Evolutionary conservation across 1,140 invertebrate genomes (phyloP).

Genomic region (Drosophila azteca): DNA sequence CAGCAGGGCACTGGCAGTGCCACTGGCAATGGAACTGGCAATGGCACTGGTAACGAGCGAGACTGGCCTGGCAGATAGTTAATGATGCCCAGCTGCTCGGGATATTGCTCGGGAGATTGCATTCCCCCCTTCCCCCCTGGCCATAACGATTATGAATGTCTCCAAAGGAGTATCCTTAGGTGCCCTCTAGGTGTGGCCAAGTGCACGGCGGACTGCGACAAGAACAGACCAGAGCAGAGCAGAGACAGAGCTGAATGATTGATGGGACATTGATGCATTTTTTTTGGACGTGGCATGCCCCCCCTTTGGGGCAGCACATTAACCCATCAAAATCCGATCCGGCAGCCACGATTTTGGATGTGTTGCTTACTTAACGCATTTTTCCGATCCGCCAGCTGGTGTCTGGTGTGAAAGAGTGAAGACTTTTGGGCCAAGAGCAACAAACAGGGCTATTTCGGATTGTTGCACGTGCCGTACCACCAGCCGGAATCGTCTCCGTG

Average conservation of each 20-base stretch:
- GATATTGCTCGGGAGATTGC: constrained; percentile 24
- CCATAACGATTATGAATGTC: constrained; percentile 55
- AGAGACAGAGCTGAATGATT: constrained; percentile 1
- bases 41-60: constrained; percentile 41
- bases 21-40: constrained; percentile 33
- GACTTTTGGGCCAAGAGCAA: constrained; percentile 62
- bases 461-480: constrained; percentile 49
- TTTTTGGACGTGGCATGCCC: constrained; percentile 11
- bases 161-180: neutral
- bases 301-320: constrained; percentile 36
- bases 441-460: constrained; percentile 26
- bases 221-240: neutral
- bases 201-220: neutral
- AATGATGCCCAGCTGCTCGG: constrained; percentile 61
- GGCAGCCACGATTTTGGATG: constrained; percentile 25
- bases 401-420: constrained; percentile 54
- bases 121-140: neutral
- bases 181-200: neutral
- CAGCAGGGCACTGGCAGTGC: constrained; percentile 45
- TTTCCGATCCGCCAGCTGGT: constrained; percentile 40
- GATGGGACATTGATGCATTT: constrained; percentile 40
- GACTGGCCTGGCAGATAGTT: constrained; percentile 42
- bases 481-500: neutral
- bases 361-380: constrained; percentile 73
- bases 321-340: constrained; percentile 30